These are phyloP conservation scores for Conistra vaccinii DNA, from an alignment of 2,888 invertebrate genomes.

Conservation along the genomic window DNA sequence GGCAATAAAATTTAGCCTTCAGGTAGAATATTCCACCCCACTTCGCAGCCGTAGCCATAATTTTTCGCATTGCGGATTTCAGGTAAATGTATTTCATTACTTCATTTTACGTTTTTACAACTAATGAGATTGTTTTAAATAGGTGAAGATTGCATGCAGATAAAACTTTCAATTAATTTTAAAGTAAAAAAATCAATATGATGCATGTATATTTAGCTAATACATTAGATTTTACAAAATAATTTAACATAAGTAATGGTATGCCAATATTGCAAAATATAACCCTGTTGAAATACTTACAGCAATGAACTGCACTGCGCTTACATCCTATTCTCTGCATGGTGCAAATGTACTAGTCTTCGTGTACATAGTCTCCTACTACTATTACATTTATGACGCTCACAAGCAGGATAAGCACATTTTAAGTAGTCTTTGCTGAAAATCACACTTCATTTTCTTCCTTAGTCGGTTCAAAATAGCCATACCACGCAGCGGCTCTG, in stretches of 20 bases:
- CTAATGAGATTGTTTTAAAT: conserved; percentile 71
- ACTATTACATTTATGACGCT: neutral
- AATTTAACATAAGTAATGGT: neutral
- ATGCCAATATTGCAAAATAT: too few species aligned
- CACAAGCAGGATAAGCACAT: neutral
- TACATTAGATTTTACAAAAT: neutral
- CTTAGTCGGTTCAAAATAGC: neutral
- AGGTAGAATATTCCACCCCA: conserved; percentile 86
- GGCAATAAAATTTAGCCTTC: conserved; percentile 88
- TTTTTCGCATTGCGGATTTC: conserved; percentile 90
- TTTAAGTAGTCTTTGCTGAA: neutral
- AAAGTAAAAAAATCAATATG: neutral
- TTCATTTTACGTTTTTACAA: conserved; percentile 71
- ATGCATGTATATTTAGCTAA: neutral
- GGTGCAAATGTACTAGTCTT: neutral
- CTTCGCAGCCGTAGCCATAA: conserved; percentile 85
- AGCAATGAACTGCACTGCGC: conserved; percentile 41
- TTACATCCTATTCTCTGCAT: neutral
- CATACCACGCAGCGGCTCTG: neutral
- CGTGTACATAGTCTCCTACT: neutral
- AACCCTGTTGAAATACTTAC: conserved; percentile 27
- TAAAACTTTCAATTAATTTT: conserved; percentile 7
- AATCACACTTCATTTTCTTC: neutral
- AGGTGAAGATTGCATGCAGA: conserved; percentile 35
- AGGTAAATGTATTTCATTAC: conserved; percentile 76